Percentiles rank a stretch among this genome's conserved stretches.
Evolutionary conservation across 2,888 invertebrate species (phyloP).

Genomic region (Cataglyphis altisquamis): DNA sequence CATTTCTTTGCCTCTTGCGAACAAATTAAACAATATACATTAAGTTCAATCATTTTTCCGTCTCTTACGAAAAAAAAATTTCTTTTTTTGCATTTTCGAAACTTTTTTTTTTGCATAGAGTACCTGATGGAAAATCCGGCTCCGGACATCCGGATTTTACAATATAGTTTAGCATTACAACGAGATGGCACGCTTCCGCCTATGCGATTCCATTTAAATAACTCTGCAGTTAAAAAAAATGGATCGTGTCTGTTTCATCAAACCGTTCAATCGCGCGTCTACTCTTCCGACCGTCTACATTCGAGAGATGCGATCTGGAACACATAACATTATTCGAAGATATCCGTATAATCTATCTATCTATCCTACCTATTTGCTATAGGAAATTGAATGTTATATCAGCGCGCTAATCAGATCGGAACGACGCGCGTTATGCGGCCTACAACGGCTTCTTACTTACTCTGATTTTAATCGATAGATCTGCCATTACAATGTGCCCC

Average conservation of each 20-base stretch:
- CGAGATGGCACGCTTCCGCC: conserved; percentile 33
- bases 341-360: conserved; percentile 56
- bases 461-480: conserved; percentile 27
- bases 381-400: conserved; percentile 54
- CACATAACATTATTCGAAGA: conserved; percentile 53
- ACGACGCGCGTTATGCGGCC: conserved; percentile 54
- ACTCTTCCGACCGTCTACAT: conserved; percentile 25
- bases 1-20: neutral
- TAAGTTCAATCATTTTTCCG: neutral
- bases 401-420: conserved; percentile 68
- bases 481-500: neutral
- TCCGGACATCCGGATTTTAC: conserved; percentile 11
- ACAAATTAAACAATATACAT: too few relatives aligned
- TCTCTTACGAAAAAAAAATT: neutral
- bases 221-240: conserved; percentile 27
- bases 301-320: conserved; percentile 65
- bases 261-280: conserved; percentile 31
- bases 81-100: neutral
- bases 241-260: neutral
- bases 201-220: conserved; percentile 23
- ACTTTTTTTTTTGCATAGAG: neutral
- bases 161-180: conserved; percentile 19
- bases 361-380: conserved; percentile 10
- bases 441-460: conserved; percentile 30
- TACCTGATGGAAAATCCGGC: neutral